Conservation (phyloP, 2,113 vertebrate species). For the Lynx canadensis region DNA sequence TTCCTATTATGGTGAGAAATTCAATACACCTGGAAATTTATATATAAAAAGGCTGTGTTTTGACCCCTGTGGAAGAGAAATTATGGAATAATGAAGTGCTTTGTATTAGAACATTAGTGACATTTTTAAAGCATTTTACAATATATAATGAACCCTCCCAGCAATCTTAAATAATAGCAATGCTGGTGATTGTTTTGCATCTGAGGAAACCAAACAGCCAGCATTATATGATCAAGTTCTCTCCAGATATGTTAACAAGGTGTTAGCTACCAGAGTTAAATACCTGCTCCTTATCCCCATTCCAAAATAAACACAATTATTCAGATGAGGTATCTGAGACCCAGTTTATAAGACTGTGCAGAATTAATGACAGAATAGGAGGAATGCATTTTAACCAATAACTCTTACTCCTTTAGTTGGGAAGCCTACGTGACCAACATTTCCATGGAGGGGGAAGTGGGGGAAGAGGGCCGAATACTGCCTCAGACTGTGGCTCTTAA, state of each 20-base stretch:
- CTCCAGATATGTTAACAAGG: not conserved
- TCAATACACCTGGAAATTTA: not conserved
- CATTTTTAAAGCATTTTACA: not conserved
- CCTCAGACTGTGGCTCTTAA: not conserved
- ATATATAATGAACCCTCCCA: not conserved
- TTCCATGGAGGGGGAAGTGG: not conserved
- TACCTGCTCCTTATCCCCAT: not conserved
- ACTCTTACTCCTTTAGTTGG: not conserved
- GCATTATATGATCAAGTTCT: not conserved
- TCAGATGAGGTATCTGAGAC: constrained; percentile 23
- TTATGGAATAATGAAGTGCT: not conserved
- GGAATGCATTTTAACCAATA: not conserved
- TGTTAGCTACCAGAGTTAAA: constrained; percentile 5
- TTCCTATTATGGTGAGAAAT: not conserved
- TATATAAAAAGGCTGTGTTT: not conserved
- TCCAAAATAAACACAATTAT: constrained; percentile 16
- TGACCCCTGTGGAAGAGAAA: not conserved
- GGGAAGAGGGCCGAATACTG: not conserved
- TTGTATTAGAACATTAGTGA: not conserved
- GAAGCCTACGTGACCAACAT: not conserved
- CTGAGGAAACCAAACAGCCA: not conserved
- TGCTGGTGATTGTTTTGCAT: not conserved
- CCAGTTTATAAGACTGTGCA: not conserved
- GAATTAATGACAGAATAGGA: not conserved
- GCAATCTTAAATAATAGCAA: not conserved